Base-by-base conservation (phyloP, 2,113 vertebrate genomes). In the Apodemus speciosus region DNA sequence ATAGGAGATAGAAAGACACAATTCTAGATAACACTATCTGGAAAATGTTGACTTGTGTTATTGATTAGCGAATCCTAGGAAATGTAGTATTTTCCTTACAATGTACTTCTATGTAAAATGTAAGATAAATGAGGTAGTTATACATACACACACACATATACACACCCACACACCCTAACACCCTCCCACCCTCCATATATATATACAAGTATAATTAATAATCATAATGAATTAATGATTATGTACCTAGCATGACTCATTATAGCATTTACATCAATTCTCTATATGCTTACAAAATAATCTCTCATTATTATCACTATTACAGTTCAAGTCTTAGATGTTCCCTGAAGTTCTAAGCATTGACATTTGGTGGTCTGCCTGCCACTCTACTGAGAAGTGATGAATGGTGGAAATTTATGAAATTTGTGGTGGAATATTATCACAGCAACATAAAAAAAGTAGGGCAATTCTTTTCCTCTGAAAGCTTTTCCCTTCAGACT, bases 351-450 rank as follows among this genome's bases (percentile, higher is more conserved):
- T 25, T 64, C 5, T 10, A 16, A 18, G 27, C 43, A 49, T 38
- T 21, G 11, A 89, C 51, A 23, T 9, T 23, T 66, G 32, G 43
- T 66, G 2, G 2, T 18, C 3, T 53, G 23, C 23, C 46, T 53
- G 6, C 0, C 16, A 9, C 30, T 27, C 35, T 40, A 5, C 11
- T 20, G 25, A 38, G 20, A 25, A 13, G 8, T 3, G 16, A 15
- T 35, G 72, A 53, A 51, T 38, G 9, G 13, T 27, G 9, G 6
- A 14, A 23, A 8, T 11, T 35, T 0, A 18, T 9, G 6, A 14
- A 23, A 8, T 11, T 35, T 0, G 18, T 9, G 60, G 9, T 9
- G 7, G 9, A 3, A n/a, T 23, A 9, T 72, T n/a, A n/a, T n/a
- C n/a, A n/a, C n/a, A n/a, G n/a, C n/a, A n/a, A n/a, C n/a, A n/a